These are phyloP conservation scores for Phyllotreta striolata DNA, from an alignment of 2,888 invertebrate species.

Conservation along the genomic window DNA sequence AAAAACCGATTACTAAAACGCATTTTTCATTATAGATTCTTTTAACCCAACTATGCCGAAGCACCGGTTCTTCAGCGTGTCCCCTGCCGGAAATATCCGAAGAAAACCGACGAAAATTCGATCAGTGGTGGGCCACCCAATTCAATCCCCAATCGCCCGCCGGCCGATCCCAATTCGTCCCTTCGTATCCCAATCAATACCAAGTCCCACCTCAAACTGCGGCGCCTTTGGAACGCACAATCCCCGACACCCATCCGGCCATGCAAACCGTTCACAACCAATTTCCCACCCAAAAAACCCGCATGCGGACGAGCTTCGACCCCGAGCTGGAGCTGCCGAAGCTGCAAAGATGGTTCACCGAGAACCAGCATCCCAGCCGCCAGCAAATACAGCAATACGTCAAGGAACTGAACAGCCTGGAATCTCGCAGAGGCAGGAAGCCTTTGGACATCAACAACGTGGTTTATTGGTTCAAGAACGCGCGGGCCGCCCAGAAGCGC, in stretches of 20 bases:
- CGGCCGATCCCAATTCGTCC: conserved; percentile 58
- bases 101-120: conserved; percentile 87
- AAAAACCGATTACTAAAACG: neutral
- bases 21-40: conserved; percentile 69
- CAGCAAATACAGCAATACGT: conserved; percentile 97
- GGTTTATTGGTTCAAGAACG: conserved; percentile 98
- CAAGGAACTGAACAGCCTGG: conserved; percentile 89
- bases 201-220: conserved; percentile 61
- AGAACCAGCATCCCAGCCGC: conserved; percentile 96
- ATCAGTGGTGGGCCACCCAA: conserved; percentile 87
- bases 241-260: conserved; percentile 72
- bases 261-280: conserved; percentile 79
- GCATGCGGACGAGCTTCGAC: conserved; percentile 97
- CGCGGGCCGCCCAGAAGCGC: conserved; percentile 92
- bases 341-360: conserved; percentile 95
- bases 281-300: conserved; percentile 85
- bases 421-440: conserved; percentile 91
- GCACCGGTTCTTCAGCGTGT: conserved; percentile 71
- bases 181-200: conserved; percentile 64
- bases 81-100: conserved; percentile 79
- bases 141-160: conserved; percentile 67
- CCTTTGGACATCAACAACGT: conserved; percentile 96
- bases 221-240: conserved; percentile 61
- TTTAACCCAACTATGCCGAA: conserved; percentile 83
- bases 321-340: conserved; percentile 96